These are phyloP conservation scores for Tinamus major DNA, from an alignment of 2,797 vertebrate genomes.

Conservation along the genomic window DNA sequence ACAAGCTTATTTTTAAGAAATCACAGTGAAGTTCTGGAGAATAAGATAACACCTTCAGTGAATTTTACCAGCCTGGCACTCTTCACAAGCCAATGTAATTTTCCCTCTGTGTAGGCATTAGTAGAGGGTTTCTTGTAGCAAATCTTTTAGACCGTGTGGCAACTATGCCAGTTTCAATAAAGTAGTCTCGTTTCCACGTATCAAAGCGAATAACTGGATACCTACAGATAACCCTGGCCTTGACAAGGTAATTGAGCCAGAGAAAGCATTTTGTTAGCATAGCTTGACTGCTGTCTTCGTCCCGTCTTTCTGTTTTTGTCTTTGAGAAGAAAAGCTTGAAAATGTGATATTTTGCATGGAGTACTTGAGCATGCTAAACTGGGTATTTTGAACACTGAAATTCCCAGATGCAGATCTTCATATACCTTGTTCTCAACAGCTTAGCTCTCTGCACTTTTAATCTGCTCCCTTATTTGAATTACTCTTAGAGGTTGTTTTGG, in stretches of 20 bases:
- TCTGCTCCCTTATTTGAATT: background rate
- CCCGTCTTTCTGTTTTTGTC: background rate
- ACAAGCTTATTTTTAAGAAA: conserved; percentile 61
- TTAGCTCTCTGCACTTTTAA: background rate
- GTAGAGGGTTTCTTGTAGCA: conserved; percentile 22
- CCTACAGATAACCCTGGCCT: conserved; percentile 11
- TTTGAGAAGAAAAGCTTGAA: background rate
- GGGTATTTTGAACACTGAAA: background rate
- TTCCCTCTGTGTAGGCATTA: conserved; percentile 31
- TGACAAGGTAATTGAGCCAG: conserved; percentile 14
- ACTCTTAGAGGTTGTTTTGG: background rate
- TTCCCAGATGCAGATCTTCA: background rate
- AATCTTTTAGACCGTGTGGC: conserved; percentile 39
- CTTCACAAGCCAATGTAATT: background rate
- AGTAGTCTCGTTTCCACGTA: conserved; percentile 41
- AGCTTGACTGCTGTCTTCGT: background rate
- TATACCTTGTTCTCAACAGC: background rate
- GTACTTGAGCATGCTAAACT: background rate
- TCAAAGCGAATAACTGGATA: background rate
- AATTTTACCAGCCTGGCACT: conserved; percentile 25
- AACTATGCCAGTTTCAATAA: conserved; percentile 54
- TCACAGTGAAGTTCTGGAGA: conserved; percentile 40
- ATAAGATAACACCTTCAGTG: conserved; percentile 48
- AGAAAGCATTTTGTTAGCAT: background rate
- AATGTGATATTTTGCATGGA: background rate